Evolutionary conservation across 1,140 invertebrate genomes (phyloP).

Genomic region (Macrobrachium nipponense): DNA sequence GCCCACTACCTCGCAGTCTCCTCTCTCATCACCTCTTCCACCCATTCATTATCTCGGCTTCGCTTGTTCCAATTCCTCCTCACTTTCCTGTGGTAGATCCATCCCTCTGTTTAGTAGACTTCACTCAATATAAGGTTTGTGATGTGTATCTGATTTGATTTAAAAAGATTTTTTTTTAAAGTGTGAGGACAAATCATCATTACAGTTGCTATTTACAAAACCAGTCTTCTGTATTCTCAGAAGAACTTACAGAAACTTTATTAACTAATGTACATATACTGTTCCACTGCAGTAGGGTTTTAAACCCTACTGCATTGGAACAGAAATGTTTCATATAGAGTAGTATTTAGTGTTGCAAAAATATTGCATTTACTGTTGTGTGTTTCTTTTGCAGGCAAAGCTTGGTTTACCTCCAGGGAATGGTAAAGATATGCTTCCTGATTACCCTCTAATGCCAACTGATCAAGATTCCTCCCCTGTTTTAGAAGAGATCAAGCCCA

Average conservation of each 20-base stretch:
- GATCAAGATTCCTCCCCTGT: not conserved
- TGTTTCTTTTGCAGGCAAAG: constrained; percentile 20
- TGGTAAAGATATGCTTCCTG: not conserved
- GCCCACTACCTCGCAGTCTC: constrained; percentile 50
- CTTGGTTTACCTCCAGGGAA: constrained; percentile 11
- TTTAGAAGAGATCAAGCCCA: not conserved
- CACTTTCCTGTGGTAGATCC: constrained; percentile 55
- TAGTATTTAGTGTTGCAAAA: too few species aligned
- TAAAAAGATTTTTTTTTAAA: not conserved
- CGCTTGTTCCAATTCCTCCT: constrained; percentile 28
- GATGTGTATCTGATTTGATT: not conserved
- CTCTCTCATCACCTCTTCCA: constrained; percentile 53
- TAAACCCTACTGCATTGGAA: too few species aligned
- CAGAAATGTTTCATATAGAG: too few species aligned
- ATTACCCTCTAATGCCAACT: constrained; percentile 23
- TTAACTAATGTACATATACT: too few species aligned
- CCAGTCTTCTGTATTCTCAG: too few species aligned
- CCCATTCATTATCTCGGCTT: constrained; percentile 12
- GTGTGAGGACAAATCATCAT: not conserved
- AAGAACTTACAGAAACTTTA: too few species aligned
- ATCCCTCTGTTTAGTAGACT: constrained; percentile 46
- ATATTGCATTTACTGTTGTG: not conserved
- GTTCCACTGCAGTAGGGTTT: too few species aligned
- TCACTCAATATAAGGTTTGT: constrained; percentile 53
- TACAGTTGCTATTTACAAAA: too few species aligned